Conservation (phyloP, 2,797 vertebrate genomes). For the Neomorphus geoffroyi region DNA sequence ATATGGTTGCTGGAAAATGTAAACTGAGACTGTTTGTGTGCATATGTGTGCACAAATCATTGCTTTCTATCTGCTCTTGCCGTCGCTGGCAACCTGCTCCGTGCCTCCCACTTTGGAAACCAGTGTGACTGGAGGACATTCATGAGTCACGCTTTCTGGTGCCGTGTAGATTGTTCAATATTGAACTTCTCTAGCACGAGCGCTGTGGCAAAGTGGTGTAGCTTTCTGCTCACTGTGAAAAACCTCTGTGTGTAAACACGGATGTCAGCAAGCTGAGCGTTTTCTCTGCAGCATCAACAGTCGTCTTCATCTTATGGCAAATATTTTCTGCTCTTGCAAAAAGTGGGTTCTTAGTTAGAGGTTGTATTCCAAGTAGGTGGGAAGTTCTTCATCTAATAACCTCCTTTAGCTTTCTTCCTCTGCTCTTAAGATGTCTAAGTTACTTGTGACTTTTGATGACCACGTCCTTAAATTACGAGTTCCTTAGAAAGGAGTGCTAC, state of each 20-base stretch:
- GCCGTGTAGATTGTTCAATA: constrained; percentile 18
- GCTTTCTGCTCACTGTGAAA: background rate
- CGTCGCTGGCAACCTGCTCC: constrained; percentile 17
- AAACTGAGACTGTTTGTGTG: background rate
- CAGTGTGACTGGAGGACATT: constrained; percentile 28
- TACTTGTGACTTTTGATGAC: background rate
- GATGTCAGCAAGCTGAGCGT: background rate
- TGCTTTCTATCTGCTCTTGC: background rate
- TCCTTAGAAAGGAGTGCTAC: background rate
- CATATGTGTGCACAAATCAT: background rate
- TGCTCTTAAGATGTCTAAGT: background rate
- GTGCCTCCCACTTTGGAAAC: constrained; percentile 13
- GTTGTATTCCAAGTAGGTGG: background rate
- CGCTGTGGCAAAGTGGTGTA: background rate
- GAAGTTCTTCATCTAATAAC: background rate
- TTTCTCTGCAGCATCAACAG: background rate
- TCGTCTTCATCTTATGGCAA: background rate
- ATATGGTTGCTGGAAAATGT: background rate
- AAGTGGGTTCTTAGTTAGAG: background rate
- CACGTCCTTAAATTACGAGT: rapidly evolving
- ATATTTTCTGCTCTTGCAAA: background rate
- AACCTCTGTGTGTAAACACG: background rate
- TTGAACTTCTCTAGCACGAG: background rate
- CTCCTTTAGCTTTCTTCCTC: background rate
- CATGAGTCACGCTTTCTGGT: constrained; percentile 25